A percentile compares a stretch with the other conserved stretches of the same genome.
phyloP scores from a whole-genome alignment of 2,113 vertebrate genomes.

The Lepus americanus region DNA sequence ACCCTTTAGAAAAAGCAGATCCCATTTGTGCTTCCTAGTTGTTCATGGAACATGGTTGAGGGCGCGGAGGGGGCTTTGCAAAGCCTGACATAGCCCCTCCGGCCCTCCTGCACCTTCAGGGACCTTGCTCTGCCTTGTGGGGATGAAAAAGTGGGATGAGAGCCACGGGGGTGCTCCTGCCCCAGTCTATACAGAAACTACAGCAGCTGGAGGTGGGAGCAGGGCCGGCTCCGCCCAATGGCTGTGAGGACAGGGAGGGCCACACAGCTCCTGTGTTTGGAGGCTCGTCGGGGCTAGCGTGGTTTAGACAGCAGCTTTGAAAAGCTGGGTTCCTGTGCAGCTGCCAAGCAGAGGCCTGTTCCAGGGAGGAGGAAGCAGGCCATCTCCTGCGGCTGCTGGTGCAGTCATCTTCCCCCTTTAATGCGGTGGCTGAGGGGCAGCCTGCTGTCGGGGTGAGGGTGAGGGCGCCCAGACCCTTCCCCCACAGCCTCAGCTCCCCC shows the following conservation, averaged over 20 bases:
- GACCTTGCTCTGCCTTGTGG: conserved; percentile 4
- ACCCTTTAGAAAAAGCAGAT: neutral
- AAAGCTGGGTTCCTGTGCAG: neutral
- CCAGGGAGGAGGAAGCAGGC: neutral
- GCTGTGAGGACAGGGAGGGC: neutral
- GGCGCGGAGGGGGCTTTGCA: neutral
- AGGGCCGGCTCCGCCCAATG: neutral
- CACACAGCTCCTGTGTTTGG: neutral
- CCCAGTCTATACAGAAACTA: neutral
- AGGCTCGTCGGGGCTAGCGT: neutral
- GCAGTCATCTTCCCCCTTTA: neutral
- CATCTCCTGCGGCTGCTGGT: neutral
- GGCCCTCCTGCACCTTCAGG: neutral
- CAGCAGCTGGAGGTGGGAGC: neutral
- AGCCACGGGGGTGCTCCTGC: neutral
- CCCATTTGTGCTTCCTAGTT: neutral
- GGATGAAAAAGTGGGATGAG: neutral
- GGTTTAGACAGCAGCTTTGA: neutral
- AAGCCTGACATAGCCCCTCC: neutral
- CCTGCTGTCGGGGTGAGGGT: neutral
- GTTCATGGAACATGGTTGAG: conserved; percentile 14
- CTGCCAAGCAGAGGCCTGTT: neutral
- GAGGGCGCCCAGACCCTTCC: neutral
- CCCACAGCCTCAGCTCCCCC: neutral
- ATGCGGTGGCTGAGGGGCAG: neutral